These are phyloP conservation scores for Furcula furcula DNA, from an alignment of 2,888 invertebrate genomes.

Conservation along the genomic window DNA sequence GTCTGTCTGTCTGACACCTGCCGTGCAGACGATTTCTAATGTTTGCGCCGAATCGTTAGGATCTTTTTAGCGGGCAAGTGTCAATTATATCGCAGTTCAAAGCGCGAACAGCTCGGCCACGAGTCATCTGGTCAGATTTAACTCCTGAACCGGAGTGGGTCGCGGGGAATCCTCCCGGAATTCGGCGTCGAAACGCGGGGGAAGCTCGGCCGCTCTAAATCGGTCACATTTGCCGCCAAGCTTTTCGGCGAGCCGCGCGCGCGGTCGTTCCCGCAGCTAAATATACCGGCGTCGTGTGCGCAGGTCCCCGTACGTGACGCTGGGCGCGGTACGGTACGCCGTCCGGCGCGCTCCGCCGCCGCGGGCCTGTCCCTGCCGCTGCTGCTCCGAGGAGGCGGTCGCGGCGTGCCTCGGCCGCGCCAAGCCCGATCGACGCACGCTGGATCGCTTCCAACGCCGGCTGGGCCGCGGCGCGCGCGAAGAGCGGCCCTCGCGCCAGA, in stretches of 20 bases:
- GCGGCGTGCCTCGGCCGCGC: constrained; percentile 78
- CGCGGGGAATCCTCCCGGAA: constrained; percentile 78
- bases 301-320: constrained; percentile 83
- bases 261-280: constrained; percentile 33
- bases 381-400: constrained; percentile 80
- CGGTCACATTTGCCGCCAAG: constrained; percentile 73
- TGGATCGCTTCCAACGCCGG: constrained; percentile 92
- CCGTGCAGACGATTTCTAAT: constrained; percentile 42
- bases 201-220: constrained; percentile 71
- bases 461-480: constrained; percentile 83
- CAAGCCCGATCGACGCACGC: constrained; percentile 84
- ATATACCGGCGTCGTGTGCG: constrained; percentile 54
- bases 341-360: constrained; percentile 84
- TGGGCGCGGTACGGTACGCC: constrained; percentile 87
- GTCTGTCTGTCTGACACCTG: constrained; percentile 74
- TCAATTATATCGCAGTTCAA: constrained; percentile 42
- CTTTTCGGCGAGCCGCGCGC: constrained; percentile 65
- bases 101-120: constrained; percentile 37
- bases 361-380: constrained; percentile 80
- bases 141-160: constrained; percentile 62
- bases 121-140: constrained; percentile 64
- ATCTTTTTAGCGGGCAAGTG: constrained; percentile 26
- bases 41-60: constrained; percentile 36
- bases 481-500: constrained; percentile 80
- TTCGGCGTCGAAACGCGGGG: constrained; percentile 64